Percentiles rank a stretch among this genome's conserved stretches.
phyloP scores from a whole-genome alignment of 2,888 invertebrate genomes.

The Pristionchus arcanus region DNA sequence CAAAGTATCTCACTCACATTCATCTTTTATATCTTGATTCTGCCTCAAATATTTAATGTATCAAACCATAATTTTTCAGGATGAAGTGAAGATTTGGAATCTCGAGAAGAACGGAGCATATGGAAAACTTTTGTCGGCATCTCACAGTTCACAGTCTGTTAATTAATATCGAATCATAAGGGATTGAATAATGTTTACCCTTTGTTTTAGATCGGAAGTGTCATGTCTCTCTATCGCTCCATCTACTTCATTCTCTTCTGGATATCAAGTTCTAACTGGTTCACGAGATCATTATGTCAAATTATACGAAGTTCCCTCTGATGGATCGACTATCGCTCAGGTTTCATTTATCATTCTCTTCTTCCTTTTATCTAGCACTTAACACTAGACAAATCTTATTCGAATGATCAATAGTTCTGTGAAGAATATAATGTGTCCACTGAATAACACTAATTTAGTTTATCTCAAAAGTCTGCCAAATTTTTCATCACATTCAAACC shows the following conservation, averaged over 20 bases:
- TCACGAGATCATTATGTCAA: conserved; percentile 91
- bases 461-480: no score
- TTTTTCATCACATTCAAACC: no score
- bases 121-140: conserved; percentile 65
- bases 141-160: conserved; percentile 64
- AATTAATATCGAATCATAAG: neutral
- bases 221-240: conserved; percentile 79
- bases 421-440: no score
- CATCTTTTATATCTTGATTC: neutral
- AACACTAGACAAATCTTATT: no score
- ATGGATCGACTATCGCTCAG: conserved; percentile 29
- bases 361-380: no score
- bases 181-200: neutral
- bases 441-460: no score
- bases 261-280: conserved; percentile 85
- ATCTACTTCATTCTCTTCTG: neutral
- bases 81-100: conserved; percentile 83
- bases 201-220: conserved; percentile 79
- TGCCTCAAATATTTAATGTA: neutral
- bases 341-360: neutral
- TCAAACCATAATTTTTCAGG: neutral
- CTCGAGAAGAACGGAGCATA: conserved; percentile 80
- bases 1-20: conserved; percentile 52
- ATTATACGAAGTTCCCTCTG: conserved; percentile 79
- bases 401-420: no score